Evolutionary conservation across 2,113 vertebrate species (phyloP).

Genomic region (Saccopteryx bilineata): DNA sequence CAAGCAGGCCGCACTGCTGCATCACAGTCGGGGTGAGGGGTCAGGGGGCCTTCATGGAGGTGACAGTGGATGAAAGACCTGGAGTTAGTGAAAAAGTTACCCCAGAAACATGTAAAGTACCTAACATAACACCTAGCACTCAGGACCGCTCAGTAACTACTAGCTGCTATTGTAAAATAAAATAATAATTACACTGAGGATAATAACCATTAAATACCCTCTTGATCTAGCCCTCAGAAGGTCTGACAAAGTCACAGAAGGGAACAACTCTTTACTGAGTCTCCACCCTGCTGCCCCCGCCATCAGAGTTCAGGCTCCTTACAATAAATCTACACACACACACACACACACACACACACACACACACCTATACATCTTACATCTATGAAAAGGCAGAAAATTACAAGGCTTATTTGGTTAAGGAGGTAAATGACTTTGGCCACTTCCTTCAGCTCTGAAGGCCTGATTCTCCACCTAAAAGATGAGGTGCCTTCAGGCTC

Average conservation of each 20-base stretch:
- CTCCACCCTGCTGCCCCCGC: neutral
- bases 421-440: neutral
- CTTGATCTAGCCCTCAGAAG: neutral
- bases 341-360: neutral
- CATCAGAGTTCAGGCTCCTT: neutral
- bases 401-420: neutral
- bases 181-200: conserved; percentile 17
- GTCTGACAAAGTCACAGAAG: neutral
- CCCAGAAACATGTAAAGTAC: neutral
- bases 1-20: neutral
- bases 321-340: neutral
- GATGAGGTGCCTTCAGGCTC: neutral
- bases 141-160: neutral
- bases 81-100: neutral
- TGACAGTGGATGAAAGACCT: neutral
- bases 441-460: neutral
- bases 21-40: neutral
- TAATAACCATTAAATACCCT: neutral
- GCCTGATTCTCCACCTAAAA: neutral
- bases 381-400: neutral
- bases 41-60: neutral
- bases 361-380: neutral
- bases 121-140: neutral
- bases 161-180: neutral
- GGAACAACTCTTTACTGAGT: neutral